These are phyloP conservation scores for Digitonthophagus gazella DNA, from an alignment of 2,888 invertebrate species.

Conservation along the genomic window DNA sequence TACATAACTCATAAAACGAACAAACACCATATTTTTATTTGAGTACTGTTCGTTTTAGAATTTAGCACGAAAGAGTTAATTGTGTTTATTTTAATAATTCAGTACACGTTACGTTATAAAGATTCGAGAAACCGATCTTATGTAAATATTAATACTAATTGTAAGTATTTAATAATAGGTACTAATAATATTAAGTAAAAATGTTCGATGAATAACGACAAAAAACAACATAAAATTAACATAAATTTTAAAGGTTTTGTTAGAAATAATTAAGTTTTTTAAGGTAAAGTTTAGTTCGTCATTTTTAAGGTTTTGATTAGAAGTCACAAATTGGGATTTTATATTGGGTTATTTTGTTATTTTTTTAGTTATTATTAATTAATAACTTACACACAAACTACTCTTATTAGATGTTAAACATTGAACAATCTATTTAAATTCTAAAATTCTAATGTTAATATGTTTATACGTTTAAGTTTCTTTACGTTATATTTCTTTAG, in stretches of 20 bases:
- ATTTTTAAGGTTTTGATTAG: too few relatives aligned
- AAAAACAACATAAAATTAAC: background rate
- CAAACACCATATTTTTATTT: too few relatives aligned
- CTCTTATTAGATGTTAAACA: constrained; percentile 1
- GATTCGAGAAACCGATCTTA: background rate
- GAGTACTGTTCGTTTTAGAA: too few relatives aligned
- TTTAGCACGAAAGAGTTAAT: background rate
- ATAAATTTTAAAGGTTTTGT: too few relatives aligned
- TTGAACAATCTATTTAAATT: background rate
- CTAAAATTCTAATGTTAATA: constrained; percentile 3
- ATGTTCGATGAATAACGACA: background rate
- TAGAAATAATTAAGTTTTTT: too few relatives aligned
- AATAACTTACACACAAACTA: background rate
- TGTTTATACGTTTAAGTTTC: constrained; percentile 13
- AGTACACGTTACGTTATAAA: background rate
- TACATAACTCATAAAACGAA: too few relatives aligned
- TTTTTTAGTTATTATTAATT: background rate
- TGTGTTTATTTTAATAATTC: background rate
- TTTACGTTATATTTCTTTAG: background rate
- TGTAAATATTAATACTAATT: too few relatives aligned
- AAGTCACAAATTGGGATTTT: background rate
- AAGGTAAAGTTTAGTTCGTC: too few relatives aligned
- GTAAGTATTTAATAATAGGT: too few relatives aligned
- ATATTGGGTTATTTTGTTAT: background rate
- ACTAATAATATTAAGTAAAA: too few relatives aligned